phyloP scores from a whole-genome alignment of 1,140 invertebrate genomes.

The Tetragnatha versicolor region DNA sequence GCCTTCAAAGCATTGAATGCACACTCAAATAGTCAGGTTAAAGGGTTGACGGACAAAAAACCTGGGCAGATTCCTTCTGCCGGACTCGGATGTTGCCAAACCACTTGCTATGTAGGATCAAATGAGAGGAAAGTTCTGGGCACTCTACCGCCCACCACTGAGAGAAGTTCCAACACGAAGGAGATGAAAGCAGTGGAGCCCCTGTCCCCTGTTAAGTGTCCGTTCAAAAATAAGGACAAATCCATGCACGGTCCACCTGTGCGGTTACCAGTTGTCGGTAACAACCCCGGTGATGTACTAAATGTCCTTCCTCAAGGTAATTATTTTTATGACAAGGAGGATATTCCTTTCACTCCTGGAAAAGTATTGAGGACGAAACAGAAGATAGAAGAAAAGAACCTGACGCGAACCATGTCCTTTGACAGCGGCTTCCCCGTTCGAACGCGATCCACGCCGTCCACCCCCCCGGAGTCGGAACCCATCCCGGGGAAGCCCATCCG shows the following conservation, averaged over 20 bases:
- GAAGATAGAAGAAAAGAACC: constrained; percentile 73
- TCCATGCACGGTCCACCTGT: constrained; percentile 55
- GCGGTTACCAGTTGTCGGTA: constrained; percentile 57
- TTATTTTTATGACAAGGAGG: constrained; percentile 69
- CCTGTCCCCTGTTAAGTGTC: constrained; percentile 9
- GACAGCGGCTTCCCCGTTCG: constrained; percentile 52
- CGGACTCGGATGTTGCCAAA: not conserved
- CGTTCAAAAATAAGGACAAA: constrained; percentile 3
- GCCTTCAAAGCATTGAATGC: constrained; percentile 7
- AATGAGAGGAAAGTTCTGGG: not conserved
- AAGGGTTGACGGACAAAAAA: constrained; percentile 1
- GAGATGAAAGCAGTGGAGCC: not conserved
- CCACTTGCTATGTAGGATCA: not conserved
- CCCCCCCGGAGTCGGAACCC: constrained; percentile 3
- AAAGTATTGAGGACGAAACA: constrained; percentile 77
- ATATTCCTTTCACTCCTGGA: constrained; percentile 66
- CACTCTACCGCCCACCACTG: not conserved
- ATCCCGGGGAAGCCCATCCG: constrained; percentile 39
- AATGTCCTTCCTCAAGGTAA: not conserved
- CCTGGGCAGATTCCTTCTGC: not conserved
- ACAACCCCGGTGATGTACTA: constrained; percentile 36
- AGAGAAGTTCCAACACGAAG: not conserved
- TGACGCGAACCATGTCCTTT: constrained; percentile 56
- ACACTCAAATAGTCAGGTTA: not conserved
- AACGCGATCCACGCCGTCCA: constrained; percentile 22